A percentile compares a stretch with the other conserved stretches of the same genome.
Conservation (phyloP, 1,140 invertebrate genomes). For the Drosophila parabipectinata region DNA sequence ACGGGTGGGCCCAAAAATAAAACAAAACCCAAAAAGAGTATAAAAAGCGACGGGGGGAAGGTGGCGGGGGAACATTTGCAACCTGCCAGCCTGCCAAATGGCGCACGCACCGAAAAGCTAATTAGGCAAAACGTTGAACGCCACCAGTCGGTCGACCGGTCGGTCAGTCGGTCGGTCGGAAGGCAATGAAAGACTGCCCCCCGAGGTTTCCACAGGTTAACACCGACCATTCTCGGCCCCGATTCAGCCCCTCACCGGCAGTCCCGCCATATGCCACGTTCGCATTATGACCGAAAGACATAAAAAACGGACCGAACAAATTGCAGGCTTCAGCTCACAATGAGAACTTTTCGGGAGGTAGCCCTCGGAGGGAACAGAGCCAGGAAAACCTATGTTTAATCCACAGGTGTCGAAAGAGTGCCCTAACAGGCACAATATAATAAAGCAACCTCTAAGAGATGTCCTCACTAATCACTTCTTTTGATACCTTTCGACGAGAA, state of each 20-base stretch:
- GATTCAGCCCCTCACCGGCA: constrained; percentile 1
- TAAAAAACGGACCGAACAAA: constrained; percentile 33
- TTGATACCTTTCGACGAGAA: too few relatives aligned
- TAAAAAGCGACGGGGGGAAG: neutral
- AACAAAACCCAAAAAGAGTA: constrained; percentile 1
- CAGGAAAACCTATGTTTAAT: neutral
- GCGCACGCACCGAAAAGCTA: constrained; percentile 75
- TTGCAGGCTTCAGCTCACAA: constrained; percentile 22
- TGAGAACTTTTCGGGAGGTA: neutral
- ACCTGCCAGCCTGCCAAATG: constrained; percentile 43
- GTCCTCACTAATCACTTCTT: too few relatives aligned
- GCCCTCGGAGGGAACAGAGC: neutral
- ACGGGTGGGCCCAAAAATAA: neutral
- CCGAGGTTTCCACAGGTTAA: constrained; percentile 46
- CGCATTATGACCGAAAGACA: constrained; percentile 26
- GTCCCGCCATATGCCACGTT: neutral
- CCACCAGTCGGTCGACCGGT: constrained; percentile 18
- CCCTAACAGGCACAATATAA: neutral
- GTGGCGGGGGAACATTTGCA: constrained; percentile 25
- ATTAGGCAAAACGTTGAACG: constrained; percentile 76
- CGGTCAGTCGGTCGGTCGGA: neutral
- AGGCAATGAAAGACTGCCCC: constrained; percentile 57
- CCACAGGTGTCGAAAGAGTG: constrained; percentile 3
- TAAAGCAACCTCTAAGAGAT: neutral
- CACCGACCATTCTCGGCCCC: constrained; percentile 40